Base-by-base conservation (phyloP, 2,113 vertebrate genomes). In the Ceyx melanurus region DNA sequence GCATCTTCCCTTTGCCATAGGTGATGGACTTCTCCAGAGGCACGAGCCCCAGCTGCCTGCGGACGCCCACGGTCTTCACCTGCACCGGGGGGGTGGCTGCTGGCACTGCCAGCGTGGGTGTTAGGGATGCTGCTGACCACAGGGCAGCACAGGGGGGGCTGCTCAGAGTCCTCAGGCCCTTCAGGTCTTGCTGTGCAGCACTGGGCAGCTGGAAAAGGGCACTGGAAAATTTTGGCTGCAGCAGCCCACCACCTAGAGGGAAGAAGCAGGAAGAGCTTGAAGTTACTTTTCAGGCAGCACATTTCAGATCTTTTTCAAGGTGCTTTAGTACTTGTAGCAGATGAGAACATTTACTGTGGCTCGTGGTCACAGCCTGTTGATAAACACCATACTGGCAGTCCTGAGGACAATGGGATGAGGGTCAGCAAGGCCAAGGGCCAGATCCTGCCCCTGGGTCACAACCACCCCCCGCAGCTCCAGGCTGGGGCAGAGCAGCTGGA, bases 21-120 rank as follows among this genome's bases (percentile, higher is more conserved):
- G 98, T 97, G 53, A 99, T 54, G 0, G 99, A 99, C 11, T 97
- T 96, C 21, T 98, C 96, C n/a, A 98, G 94, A 5, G 99, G 97
- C 2, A 99, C 98, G 0, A 99, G 98, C 1, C 98, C 98, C 0
- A 94, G 98, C 43, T 98, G 98, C n/a, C 98, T 51, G 14, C 98
- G 98, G 3, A 96, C 95, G 1, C 99, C 99, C 1, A 99, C 98
- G 0, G 98, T 98, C 72, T 97, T 98, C 74, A 99, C 80, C 0
- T 94, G 94, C 6, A 93, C 88, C 61, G 99, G 99, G 0, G 98
- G 97, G 4, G 61, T 74, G 0, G 97, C 88, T 0, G 97, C 54
- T 1, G 98, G 97, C 28, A 98, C 89, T 0, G 97, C 21, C 78
- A 99, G 98, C 0, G 96, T 91, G 5, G 96, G 42, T 1, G 60